Base-by-base conservation (phyloP, 1,140 invertebrate species). In the Grapholita molesta region DNA sequence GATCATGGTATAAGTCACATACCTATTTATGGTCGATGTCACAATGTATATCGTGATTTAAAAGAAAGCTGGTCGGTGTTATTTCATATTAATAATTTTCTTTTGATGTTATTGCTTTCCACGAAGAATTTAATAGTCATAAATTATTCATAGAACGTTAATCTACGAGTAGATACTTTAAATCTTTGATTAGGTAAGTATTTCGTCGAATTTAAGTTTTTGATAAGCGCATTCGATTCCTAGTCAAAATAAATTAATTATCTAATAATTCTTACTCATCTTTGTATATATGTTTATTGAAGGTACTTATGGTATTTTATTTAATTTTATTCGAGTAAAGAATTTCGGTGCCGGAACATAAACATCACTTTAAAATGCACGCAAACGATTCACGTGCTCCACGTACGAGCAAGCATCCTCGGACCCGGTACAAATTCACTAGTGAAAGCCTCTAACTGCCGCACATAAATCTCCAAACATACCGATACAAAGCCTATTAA, bases 401-500 rank as follows among this genome's bases (percentile, higher is more conserved):
- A 61, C 55, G 55, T 61, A 61, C 55, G 25, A 25, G 55, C 42
- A 32, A 61, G 35, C n/a, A 42, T 61, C 55, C 32, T n/a, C 55
- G 25, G 25, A 61, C 25, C 55, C 55, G 55, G 55, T 61, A 61
- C 55, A 61, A 61, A 61, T 61, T 61, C 55, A 18, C 24, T 15
- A 61, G 25, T n/a, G 55, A 32, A 61, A 61, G 25, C 55, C 55
- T 52, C 42, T 61, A 61, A 61, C 55, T 61, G 55, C 55, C 55
- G 25, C 24, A 30, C 67, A 73, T 73, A 76, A 77, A 75, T 73
- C 74, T 24, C 42, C 75, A 48, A 48, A 70, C 73, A 75, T 75
- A 48, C 76, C 73, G 76, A 81, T 69, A 70, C 72, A 71, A 72
- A 71, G 57, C 75, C 68, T 72, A 80, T 80, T 80, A 78, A 84